These are phyloP conservation scores for Pachyuromys duprasi DNA, from an alignment of 2,797 vertebrate species.

Conservation along the genomic window DNA sequence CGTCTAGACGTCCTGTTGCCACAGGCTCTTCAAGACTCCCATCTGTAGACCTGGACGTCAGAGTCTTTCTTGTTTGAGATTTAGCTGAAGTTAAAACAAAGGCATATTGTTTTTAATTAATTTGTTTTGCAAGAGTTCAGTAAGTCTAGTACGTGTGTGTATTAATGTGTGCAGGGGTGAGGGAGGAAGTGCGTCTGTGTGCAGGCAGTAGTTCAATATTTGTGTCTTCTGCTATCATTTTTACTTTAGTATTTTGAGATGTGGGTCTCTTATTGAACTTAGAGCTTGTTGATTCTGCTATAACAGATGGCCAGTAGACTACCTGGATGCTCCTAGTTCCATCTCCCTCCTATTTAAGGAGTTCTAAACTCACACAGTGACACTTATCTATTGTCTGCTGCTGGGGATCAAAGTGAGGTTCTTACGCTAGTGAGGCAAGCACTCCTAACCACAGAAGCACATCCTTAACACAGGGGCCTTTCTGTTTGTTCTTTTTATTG, in stretches of 20 bases:
- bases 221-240: background rate
- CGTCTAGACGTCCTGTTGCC: background rate
- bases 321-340: too few species aligned
- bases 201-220: background rate
- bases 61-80: background rate
- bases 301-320: background rate
- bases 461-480: too few species aligned
- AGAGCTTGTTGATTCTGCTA: background rate
- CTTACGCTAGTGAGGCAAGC: background rate
- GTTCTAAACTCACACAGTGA: background rate
- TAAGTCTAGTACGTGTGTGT: background rate
- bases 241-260: background rate
- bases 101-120: background rate
- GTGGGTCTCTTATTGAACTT: background rate
- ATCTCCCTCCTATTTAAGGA: background rate
- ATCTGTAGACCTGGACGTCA: background rate
- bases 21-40: background rate
- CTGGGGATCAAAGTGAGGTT: background rate
- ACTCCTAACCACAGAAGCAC: background rate
- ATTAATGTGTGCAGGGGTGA: background rate
- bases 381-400: background rate
- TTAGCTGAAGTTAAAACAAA: background rate
- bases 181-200: background rate
- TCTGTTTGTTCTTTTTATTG: background rate
- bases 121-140: background rate